Conservation (phyloP, 1,140 invertebrate species). For the Harpegnathos saltator region DNA sequence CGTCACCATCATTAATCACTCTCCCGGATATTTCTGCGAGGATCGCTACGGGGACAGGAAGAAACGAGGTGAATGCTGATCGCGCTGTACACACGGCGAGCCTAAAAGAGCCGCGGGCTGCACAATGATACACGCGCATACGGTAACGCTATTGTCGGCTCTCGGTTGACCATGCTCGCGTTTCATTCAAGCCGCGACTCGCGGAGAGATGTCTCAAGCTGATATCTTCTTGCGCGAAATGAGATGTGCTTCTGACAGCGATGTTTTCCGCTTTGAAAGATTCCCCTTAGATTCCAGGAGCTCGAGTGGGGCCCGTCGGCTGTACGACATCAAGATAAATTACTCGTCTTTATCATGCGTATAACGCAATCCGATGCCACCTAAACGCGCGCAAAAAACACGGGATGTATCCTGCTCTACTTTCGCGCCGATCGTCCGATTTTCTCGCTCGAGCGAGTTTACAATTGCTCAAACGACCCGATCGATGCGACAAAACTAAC, state of each 20-base stretch:
- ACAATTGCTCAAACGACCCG: too few species aligned
- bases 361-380: slow-evolving; percentile 4
- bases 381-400: not conserved
- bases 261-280: slow-evolving; percentile 17
- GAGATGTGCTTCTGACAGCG: slow-evolving; percentile 15
- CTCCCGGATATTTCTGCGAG: not conserved
- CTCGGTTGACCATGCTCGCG: slow-evolving; percentile 21
- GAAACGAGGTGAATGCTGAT: slow-evolving; percentile 4
- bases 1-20: slow-evolving; percentile 20
- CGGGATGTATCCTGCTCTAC: too few species aligned
- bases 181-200: slow-evolving; percentile 40
- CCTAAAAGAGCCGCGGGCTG: slow-evolving; percentile 14
- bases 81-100: not conserved
- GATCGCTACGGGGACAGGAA: not conserved
- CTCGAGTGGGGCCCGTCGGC: not conserved
- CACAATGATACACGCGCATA: slow-evolving; percentile 3
- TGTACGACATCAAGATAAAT: not conserved
- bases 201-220: slow-evolving; percentile 34
- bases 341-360: not conserved
- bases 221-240: slow-evolving; percentile 10
- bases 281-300: slow-evolving; percentile 1
- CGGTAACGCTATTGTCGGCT: slow-evolving; percentile 29
- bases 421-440: too few species aligned
- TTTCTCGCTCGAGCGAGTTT: too few species aligned
- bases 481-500: slow-evolving; percentile 24